A percentile compares a stretch with the other conserved stretches of the same genome.
Evolutionary conservation across 1,140 invertebrate species (phyloP).

Genomic region (Drosophila subobscura): DNA sequence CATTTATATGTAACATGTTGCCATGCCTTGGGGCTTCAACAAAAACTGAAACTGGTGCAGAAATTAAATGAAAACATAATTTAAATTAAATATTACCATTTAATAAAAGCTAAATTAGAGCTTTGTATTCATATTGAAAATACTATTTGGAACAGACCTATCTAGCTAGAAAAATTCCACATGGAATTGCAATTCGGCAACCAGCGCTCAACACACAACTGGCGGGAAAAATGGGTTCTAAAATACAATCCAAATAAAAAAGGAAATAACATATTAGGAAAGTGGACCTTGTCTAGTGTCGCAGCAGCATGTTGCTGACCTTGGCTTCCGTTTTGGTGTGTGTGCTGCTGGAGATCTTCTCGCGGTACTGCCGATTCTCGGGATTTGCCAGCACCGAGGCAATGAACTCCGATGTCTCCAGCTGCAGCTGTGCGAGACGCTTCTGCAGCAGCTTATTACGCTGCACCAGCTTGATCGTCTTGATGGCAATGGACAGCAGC

Average conservation of each 20-base stretch:
- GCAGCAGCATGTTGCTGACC: constrained; percentile 65
- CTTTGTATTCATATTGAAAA: no score
- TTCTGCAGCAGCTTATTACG: constrained; percentile 77
- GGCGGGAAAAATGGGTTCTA: no score
- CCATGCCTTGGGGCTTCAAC: no score
- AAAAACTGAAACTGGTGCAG: no score
- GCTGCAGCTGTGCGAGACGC: constrained; percentile 68
- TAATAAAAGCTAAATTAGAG: no score
- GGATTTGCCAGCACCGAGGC: constrained; percentile 80
- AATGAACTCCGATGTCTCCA: constrained; percentile 78
- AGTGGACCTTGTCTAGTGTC: constrained; percentile 39
- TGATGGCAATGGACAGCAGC: constrained; percentile 72
- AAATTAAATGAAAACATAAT: no score
- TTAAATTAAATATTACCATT: no score
- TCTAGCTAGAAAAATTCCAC: no score
- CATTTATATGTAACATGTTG: no score
- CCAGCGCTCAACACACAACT: no score
- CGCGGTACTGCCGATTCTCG: constrained; percentile 74
- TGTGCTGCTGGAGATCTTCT: constrained; percentile 39
- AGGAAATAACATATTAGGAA: background rate
- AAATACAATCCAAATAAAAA: background rate
- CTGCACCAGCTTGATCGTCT: constrained; percentile 78
- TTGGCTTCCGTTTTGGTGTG: constrained; percentile 50
- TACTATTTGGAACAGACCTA: no score
- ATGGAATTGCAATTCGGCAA: no score